Percentiles rank a stretch among this genome's conserved stretches.
These are phyloP conservation scores for Leptinotarsa undecemlineata DNA, from an alignment of 1,140 invertebrate species.

Conservation along the genomic window DNA sequence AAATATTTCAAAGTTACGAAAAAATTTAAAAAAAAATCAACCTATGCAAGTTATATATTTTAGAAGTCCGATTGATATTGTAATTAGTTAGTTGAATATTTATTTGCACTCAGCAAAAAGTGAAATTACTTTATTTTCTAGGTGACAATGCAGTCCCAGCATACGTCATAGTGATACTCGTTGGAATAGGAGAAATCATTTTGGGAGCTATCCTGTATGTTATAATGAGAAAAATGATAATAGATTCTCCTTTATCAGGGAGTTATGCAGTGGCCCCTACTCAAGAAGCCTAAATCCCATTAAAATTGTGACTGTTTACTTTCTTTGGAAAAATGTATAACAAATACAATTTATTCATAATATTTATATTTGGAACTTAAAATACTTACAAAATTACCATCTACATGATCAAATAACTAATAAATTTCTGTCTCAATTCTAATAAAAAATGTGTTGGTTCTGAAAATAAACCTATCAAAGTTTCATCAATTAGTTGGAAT, in stretches of 20 bases:
- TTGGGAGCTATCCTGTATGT: slow-evolving; percentile 69
- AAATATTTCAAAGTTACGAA: too few species aligned
- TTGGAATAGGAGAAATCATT: slow-evolving; percentile 67
- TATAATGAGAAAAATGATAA: slow-evolving; percentile 67
- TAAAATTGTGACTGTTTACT: too few species aligned
- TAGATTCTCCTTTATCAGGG: slow-evolving; percentile 51
- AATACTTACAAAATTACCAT: neutral
- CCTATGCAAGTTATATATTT: too few species aligned
- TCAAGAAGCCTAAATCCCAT: neutral
- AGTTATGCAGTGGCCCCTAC: slow-evolving; percentile 36
- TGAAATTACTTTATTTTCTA: slow-evolving; percentile 51
- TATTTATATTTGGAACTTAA: neutral
- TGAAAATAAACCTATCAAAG: neutral
- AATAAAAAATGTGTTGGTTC: neutral
- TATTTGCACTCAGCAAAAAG: too few species aligned
- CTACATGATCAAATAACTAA: neutral
- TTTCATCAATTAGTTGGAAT: neutral
- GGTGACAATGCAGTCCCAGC: slow-evolving; percentile 70
- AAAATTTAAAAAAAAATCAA: too few species aligned
- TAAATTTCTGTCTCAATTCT: neutral
- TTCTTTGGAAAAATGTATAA: neutral
- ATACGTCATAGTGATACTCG: slow-evolving; percentile 71
- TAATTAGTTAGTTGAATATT: too few species aligned
- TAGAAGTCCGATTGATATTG: too few species aligned
- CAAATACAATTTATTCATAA: neutral